Evolutionary conservation across 2,113 vertebrate species (phyloP).

Genomic region (Bubalus kerabau): DNA sequence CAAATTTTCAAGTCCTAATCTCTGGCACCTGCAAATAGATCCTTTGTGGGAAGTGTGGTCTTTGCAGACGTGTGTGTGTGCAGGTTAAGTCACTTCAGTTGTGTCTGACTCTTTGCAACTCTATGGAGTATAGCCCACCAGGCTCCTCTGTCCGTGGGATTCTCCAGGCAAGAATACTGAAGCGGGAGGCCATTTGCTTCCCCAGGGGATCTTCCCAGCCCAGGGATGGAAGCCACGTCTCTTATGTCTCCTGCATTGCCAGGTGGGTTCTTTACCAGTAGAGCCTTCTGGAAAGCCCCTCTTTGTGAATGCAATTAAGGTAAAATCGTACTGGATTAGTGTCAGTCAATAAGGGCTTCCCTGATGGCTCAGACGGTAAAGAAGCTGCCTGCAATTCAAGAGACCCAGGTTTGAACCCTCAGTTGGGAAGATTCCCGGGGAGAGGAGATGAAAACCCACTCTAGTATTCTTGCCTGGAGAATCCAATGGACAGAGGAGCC

Average conservation of each 20-base stretch:
- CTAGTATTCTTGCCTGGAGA: not conserved
- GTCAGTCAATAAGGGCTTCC: not conserved
- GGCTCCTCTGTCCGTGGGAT: not conserved
- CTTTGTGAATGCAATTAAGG: not conserved
- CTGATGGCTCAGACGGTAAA: rapidly evolving
- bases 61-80: not conserved
- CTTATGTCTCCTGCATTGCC: not conserved
- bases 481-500: not conserved
- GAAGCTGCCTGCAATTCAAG: not conserved
- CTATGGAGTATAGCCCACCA: rapidly evolving
- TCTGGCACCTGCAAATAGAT: too few relatives aligned
- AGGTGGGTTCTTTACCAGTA: not conserved
- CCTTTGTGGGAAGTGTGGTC: not conserved
- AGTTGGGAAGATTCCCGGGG: rapidly evolving
- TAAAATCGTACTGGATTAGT: not conserved
- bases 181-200: not conserved
- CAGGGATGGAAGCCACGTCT: rapidly evolving
- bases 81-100: rapidly evolving
- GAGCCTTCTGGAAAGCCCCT: not conserved
- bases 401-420: not conserved
- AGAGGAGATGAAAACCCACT: not conserved
- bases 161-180: not conserved
- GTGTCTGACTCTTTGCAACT: rapidly evolving
- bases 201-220: not conserved
- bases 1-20: not conserved